Evolutionary conservation across 2,797 vertebrate species (phyloP).

Genomic region (Lepilemur septentrionalis): DNA sequence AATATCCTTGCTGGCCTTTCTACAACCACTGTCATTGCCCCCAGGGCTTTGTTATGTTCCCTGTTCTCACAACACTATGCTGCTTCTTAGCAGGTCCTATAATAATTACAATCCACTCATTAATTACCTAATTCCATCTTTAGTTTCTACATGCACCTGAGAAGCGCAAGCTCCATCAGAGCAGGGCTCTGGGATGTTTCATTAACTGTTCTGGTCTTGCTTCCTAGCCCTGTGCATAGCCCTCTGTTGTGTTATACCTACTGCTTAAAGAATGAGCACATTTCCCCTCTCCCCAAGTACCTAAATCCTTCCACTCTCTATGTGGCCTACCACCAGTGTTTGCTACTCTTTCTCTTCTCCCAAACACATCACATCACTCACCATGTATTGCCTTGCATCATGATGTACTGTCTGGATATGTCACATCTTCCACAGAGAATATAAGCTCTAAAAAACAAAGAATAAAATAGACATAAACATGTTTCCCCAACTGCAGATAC

Average conservation of each 20-base stretch:
- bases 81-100: background rate
- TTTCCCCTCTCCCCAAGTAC: background rate
- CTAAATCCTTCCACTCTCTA: background rate
- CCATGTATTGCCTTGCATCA: slow-evolving; percentile 72
- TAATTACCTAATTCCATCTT: background rate
- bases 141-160: background rate
- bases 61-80: background rate
- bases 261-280: background rate
- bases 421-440: slow-evolving; percentile 52
- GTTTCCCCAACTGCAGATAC: background rate
- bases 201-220: background rate
- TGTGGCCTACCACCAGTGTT: background rate
- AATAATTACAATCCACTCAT: background rate
- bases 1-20: background rate
- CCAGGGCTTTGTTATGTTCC: background rate
- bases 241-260: background rate
- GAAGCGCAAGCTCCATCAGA: background rate
- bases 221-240: background rate
- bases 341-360: background rate
- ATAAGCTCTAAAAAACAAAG: slow-evolving; percentile 44
- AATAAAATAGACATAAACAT: background rate
- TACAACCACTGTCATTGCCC: background rate
- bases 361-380: slow-evolving; percentile 13
- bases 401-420: background rate
- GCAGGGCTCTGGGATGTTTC: background rate